Base-by-base conservation (phyloP, 2,797 vertebrate genomes). In the Coreius guichenoti region DNA sequence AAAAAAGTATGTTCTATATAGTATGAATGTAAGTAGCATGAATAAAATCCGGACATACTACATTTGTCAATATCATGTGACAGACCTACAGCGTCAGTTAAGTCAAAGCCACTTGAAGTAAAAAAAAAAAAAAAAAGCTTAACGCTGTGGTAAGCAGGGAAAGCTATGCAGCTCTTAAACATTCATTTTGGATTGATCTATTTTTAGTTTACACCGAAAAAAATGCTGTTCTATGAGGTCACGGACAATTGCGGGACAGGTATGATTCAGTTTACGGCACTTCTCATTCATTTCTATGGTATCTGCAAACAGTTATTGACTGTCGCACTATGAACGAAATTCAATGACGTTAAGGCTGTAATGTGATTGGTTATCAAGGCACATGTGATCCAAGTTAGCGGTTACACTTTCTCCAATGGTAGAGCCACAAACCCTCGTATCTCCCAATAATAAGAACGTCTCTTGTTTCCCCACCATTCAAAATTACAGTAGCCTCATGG, bases 201-300 rank as follows among this genome's bases (percentile, higher is more conserved):
- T n/a, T n/a, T 58, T 58, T 58, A n/a, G 45, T 47, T 13, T 47
- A 47, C 13, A 47, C 45, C 1, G 23, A 58, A 58, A n/a, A 58
- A 56, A 4, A 56, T 3, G 16, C 8, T n/a, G 21, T 58, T n/a
- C 23, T n/a, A 58, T 58, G 9, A n/a, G 3, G 21, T 56, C 21
- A 11, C 1, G 0, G 19, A 23, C 54, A 56, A 23, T 11, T 58
- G 54, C 3, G 2, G 0, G 0, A 56, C 54, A 23, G 8, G 54
- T 56, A 12, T 58, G 21, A 58, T 58, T 58, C 19, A 0, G 54
- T 56, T 56, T 56, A 56, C 1, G 8, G 7, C 19, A 23, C 54
- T 56, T 56, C 23, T n/a, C 54, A n/a, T n/a, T 23, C 3, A n/a
- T 58, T 58, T 58, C 23, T 56, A 56, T 23, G 19, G 54, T 8